Conservation (phyloP, 2,113 vertebrate species). For the Erpornis zantholeuca region DNA sequence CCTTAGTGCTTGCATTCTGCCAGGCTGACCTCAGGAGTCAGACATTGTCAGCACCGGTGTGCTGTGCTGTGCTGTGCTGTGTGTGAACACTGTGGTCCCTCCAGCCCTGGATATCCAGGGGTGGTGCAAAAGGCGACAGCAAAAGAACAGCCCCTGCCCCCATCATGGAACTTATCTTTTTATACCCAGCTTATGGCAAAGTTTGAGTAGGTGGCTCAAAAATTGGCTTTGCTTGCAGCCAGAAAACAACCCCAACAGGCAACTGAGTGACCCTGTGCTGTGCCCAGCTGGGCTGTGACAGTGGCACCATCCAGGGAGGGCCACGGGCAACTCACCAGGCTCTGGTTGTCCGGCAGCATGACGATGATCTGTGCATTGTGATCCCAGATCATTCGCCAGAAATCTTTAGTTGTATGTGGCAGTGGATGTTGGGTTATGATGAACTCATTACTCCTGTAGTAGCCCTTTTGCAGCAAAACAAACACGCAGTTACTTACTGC, state of each 20-base stretch:
- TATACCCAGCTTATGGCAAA: neutral
- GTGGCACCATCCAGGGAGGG: neutral
- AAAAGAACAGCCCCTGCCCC: neutral
- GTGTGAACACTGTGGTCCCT: neutral
- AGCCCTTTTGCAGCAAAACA: slow-evolving; percentile 79
- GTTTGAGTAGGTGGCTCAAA: neutral
- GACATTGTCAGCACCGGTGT: accelerated
- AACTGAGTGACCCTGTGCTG: neutral
- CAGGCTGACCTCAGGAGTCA: neutral
- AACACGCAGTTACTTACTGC: slow-evolving; percentile 11
- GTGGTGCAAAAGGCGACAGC: neutral
- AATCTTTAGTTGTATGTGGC: slow-evolving; percentile 95
- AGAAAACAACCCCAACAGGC: neutral
- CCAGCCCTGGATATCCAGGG: neutral
- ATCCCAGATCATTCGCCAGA: slow-evolving; percentile 99
- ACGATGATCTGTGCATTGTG: slow-evolving; percentile 96
- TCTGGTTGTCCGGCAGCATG: slow-evolving; percentile 93
- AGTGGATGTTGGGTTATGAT: slow-evolving; percentile 96
- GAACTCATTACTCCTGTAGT: slow-evolving; percentile 92
- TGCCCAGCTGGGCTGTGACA: neutral
- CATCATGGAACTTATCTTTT: neutral
- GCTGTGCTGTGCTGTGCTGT: neutral
- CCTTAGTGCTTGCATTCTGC: neutral
- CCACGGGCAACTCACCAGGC: slow-evolving; percentile 79
- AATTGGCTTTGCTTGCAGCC: neutral